Base-by-base conservation (phyloP, 2,113 vertebrate genomes). In the Elephas maximus region DNA sequence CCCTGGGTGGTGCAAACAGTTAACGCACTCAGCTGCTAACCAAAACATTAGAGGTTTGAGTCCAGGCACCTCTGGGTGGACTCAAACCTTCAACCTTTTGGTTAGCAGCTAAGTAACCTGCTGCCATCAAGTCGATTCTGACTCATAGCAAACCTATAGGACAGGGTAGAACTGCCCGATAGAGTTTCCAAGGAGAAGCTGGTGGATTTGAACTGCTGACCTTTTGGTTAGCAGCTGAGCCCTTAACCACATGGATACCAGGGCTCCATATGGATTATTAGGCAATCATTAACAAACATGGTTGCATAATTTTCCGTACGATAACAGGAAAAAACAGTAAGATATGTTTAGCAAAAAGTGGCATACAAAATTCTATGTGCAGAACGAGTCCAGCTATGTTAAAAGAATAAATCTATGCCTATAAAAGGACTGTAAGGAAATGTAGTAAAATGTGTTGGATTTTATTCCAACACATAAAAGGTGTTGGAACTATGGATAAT, bases 301-400 rank as follows among this genome's bases (percentile, higher is more conserved):
- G n/a, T 69, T 79, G 51, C 1, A 6, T 86, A 76, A 63, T 73
- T 90, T 91, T 87, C 76, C 63, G n/a, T 11, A 67, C 74, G 24
- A 86, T 69, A 74, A 33, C 8, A 63, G 62, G 60, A 28, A 82
- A 93, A 96, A 93, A 9, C 4, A 37, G 2, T 92, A 45, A 60
- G 33, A n/a, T n/a, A n/a, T 60, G 78, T 83, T 96, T 79, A 95
- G 69, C 62, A 87, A 82, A 94, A 90, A 63, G 69, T 26, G 57
- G 23, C 24, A 17, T 17, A 60, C 78, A 63, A 48, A 69, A 92
- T 77, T 91, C 37, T 65, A 48, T 17, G 28, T 37, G 78, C 24
- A 79, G 71, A 90, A 92, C 33, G 60, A 84, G 3, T 51, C 6
- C n/a, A 81, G 67, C 23, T 30, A 51, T 82, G 33, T 89, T 90